Evolutionary conservation across 2,797 vertebrate species (phyloP), one percentile per base, ranked within the genome.

Genomic region (Kryptopterus vitreolus): DNA sequence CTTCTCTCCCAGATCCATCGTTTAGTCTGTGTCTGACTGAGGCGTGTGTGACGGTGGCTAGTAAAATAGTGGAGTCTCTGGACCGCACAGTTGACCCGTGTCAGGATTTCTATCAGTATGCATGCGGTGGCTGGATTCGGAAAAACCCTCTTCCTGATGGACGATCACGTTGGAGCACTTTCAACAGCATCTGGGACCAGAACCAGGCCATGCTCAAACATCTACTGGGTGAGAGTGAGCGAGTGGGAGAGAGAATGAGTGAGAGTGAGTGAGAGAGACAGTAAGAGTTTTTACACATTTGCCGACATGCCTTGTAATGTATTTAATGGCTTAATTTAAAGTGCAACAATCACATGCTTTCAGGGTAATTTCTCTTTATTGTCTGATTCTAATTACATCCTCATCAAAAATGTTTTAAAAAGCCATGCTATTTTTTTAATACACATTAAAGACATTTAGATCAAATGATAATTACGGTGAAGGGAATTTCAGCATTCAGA

Each of bases 181-280:
- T 99, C 90, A 98, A 98, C 92, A 96, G 95, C 89, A 96, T 99
- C 90, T 97, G 96, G 96, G 97, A 98, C 88, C 96, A 99, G 91
- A 99, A 99, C 90, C 97, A 98, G 91, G 97, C 96, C 7, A 90
- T 98, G 76, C 95, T 99, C 86, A 98, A 98, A 84, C 97, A 98
- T 85, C 92, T 98, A 81, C 94, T 99, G 75, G 98, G 98, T 99
- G 88, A 92, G 89, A 46, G 61, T 29, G 0, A 71, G 48, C 10
- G 7, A 43, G 38, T 43, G 7, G 10, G 6, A n/a, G n/a, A n/a
- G n/a, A n/a, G n/a, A n/a, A n/a, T 99, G 75, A 97, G 98, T 99
- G 88, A 92, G 89, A 46, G 61, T 29, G 0, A 71, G 48, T 43
- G 7, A 43, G 38, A 7, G 7, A 43, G 6, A n/a, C n/a, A 55